Base-by-base conservation (phyloP, 2,888 invertebrate genomes). In the Ecdyonurus torrentis region DNA sequence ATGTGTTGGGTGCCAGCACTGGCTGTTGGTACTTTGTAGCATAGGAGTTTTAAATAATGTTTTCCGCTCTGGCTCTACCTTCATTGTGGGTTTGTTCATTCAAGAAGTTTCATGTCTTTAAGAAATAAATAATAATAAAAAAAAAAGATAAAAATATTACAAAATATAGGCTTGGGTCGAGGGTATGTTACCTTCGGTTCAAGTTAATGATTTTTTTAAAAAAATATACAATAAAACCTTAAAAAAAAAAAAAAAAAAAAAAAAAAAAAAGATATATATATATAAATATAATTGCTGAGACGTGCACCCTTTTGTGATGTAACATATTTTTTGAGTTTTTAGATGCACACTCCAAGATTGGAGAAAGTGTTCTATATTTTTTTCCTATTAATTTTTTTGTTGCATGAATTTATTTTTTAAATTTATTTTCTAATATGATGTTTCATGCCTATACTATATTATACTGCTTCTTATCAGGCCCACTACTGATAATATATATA, bases 191-290 rank as follows among this genome's bases (percentile, higher is more conserved):
- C 74, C 72, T 72, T 70, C 72, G 71, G 71, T 71, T 68, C 72
- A 77, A 75, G 78, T 77, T 76, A 77, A 76, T 78, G 55, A 58
- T 25, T 79, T 79, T 78, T 69, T 78, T 79, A 78, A 79, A 76
- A 78, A 78, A 77, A 79, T 76, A 78, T 78, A 75, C 83, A 83
- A 82, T 81, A 84, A 85, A 84, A 83, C 50, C 25, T 5, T 25
- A 62, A 59, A 25, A 59, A 59, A 60, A 15, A 15, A 24, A 23
- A n/a, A 10, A n/a, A 23, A 58, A 24, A 24, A 58, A 24, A 53
- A 23, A 61, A 25, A 25, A 24, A 25, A 24, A 24, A 24, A 61
- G 53, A 20, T 23, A 23, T 23, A 61, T 61, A 1, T 25, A 25
- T 25, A 24, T 37, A 55, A 37, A 58, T 55, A 58, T 23, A 50